Conservation (phyloP, 2,113 vertebrate species). For the Atherinomorus stipes region DNA sequence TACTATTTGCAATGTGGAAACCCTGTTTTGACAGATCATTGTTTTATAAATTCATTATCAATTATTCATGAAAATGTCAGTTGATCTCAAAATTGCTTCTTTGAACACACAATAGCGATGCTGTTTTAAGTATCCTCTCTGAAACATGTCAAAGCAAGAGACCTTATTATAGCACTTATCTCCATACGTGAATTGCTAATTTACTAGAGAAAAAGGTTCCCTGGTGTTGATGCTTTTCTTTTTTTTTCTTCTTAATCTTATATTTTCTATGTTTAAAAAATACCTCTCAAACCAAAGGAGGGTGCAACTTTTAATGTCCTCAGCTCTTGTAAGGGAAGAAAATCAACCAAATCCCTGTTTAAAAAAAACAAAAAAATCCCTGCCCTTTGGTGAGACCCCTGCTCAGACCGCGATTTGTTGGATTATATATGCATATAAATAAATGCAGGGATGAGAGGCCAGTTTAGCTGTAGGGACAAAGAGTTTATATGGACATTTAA, state of each 20-base stretch:
- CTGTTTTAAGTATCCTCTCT: conserved; percentile 56
- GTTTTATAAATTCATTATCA: conserved; percentile 70
- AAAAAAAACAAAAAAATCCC: no score
- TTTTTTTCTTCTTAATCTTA: conserved; percentile 5
- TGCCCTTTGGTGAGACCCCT: no score
- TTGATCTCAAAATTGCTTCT: conserved; percentile 56
- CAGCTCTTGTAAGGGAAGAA: not conserved
- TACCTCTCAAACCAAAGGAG: no score
- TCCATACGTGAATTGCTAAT: conserved; percentile 54
- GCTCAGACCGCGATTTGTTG: conserved; percentile 30
- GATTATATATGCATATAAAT: conserved; percentile 55
- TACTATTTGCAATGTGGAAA: conserved; percentile 37
- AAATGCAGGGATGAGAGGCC: conserved; percentile 51
- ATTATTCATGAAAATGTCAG: conserved; percentile 78
- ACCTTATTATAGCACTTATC: conserved; percentile 40
- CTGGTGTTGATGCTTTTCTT: conserved; percentile 3
- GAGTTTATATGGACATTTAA: conserved; percentile 51
- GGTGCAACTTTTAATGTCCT: conserved; percentile 15
- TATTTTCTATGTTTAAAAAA: no score
- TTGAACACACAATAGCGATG: conserved; percentile 49
- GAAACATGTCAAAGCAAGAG: conserved; percentile 57
- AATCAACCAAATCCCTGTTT: no score
- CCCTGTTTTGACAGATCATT: conserved; percentile 63
- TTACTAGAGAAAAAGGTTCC: conserved; percentile 39
- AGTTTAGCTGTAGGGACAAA: conserved; percentile 21